Evolutionary conservation across 1,140 invertebrate genomes (phyloP), one percentile per base, ranked within the genome.

Genomic region (Ostrea denselamellosa): DNA sequence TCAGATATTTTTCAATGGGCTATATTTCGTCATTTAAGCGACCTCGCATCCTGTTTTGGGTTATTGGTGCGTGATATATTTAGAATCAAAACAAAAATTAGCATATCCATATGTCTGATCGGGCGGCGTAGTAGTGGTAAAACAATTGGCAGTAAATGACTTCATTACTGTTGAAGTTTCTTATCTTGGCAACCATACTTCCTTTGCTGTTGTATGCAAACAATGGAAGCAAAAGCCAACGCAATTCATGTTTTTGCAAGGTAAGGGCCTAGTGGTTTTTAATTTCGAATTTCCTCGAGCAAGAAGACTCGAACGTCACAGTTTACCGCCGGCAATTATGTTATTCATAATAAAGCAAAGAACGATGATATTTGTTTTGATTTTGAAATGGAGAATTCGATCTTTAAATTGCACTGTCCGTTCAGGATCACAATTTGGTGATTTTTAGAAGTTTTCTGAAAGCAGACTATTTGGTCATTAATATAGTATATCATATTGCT

Each of bases 31-130:
- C 7, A 62, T n/a, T 12, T 34, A 77, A 25, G 68, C 68, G 68
- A 34, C 22, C 3, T 77, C 68, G 28, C 28, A 77, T 77, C 68
- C 68, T 77, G 8, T 28, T 62, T 8, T 77, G 28, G 25, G 68
- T 77, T 77, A 22, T 77, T 28, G 25, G 68, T 77, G 22, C 68
- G 25, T 25, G 22, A 25, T 77, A 77, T 28, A 77, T 77, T 77
- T 77, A 77, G 68, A 77, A 77, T 77, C 68, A 77, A 77, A 77
- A 77, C 68, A 77, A 77, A 62, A 77, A 77, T 77, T 77, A 77
- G 68, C 68, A 77, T 77, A 77, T 77, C 22, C 2, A n/a, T 12
- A 14, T 77, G 68, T 77, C 14, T 77, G 12, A 7, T 2, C 14
- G 25, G 25, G 68, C n/a, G 65, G 65, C 22, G 19, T 22, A 25